These are phyloP conservation scores for Rhogogaster chlorosoma DNA, from an alignment of 2,888 invertebrate genomes.

Conservation along the genomic window DNA sequence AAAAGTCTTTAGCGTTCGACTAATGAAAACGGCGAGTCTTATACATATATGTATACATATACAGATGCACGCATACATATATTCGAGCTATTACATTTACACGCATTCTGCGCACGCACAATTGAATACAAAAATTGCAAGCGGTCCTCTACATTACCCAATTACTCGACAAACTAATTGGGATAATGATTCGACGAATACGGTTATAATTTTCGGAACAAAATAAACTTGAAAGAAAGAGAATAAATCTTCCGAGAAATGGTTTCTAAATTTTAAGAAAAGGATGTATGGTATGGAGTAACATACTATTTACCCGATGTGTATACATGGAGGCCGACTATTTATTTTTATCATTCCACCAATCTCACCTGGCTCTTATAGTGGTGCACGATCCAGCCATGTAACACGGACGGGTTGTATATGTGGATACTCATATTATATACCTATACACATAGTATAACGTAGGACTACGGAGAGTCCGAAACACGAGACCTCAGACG, in stretches of 20 bases:
- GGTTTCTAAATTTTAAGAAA: background rate
- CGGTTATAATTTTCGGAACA: background rate
- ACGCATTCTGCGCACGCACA: background rate
- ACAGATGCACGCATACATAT: background rate
- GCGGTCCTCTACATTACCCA: background rate
- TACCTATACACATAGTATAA: background rate
- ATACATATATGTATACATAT: background rate
- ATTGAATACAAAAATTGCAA: background rate
- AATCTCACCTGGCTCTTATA: conserved; percentile 18
- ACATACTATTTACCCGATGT: background rate
- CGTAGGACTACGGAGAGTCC: conserved; percentile 8
- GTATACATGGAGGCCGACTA: background rate
- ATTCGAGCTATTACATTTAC: background rate
- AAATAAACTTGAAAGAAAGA: background rate
- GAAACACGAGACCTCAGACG: conserved; percentile 54
- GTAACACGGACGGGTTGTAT: background rate
- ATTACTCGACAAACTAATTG: background rate
- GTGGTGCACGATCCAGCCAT: background rate
- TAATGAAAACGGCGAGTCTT: background rate
- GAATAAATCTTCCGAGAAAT: background rate
- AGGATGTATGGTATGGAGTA: background rate
- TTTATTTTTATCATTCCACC: conserved; percentile 11
- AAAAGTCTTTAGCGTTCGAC: background rate
- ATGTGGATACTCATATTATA: background rate
- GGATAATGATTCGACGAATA: background rate